Percentiles rank a stretch among this genome's conserved stretches.
phyloP scores from a whole-genome alignment of 2,888 invertebrate species.

The Drosophila infuscata region DNA sequence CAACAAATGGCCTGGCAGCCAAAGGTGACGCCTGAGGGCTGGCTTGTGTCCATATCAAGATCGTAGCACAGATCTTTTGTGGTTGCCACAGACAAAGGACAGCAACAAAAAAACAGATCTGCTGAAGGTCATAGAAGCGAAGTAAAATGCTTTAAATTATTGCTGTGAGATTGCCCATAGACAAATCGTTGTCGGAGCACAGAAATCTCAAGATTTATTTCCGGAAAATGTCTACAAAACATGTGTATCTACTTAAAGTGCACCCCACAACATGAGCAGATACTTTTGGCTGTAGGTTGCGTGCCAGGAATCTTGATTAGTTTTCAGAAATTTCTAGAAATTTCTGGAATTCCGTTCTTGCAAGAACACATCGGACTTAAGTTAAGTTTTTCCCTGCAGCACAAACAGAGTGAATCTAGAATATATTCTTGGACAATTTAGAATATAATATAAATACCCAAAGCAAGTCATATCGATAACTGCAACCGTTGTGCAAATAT shows the following conservation, averaged over 20 bases:
- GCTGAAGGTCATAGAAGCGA: slow-evolving; percentile 64
- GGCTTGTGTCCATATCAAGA: slow-evolving; percentile 50
- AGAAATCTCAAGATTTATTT: slow-evolving; percentile 37
- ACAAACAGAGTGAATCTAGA: background rate
- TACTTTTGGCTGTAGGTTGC: background rate
- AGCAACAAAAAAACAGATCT: slow-evolving; percentile 29
- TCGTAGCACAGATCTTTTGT: slow-evolving; percentile 61
- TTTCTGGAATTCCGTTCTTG: background rate
- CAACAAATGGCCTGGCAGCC: background rate
- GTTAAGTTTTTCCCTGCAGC: background rate
- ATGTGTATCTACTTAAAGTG: background rate
- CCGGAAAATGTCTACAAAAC: slow-evolving; percentile 21
- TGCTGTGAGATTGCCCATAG: slow-evolving; percentile 17
- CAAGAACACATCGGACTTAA: background rate
- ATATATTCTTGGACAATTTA: background rate
- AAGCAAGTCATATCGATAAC: background rate
- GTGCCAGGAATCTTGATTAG: background rate
- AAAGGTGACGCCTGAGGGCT: background rate
- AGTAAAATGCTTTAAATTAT: slow-evolving; percentile 32
- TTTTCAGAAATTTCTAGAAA: background rate
- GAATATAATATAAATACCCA: background rate
- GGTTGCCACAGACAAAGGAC: slow-evolving; percentile 53
- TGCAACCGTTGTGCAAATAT: background rate
- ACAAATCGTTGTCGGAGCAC: slow-evolving; percentile 32
- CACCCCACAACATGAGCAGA: background rate